Evolutionary conservation across 1,140 invertebrate genomes (phyloP), one percentile per base, ranked within the genome.

Genomic region (Armadillidium nasatum): DNA sequence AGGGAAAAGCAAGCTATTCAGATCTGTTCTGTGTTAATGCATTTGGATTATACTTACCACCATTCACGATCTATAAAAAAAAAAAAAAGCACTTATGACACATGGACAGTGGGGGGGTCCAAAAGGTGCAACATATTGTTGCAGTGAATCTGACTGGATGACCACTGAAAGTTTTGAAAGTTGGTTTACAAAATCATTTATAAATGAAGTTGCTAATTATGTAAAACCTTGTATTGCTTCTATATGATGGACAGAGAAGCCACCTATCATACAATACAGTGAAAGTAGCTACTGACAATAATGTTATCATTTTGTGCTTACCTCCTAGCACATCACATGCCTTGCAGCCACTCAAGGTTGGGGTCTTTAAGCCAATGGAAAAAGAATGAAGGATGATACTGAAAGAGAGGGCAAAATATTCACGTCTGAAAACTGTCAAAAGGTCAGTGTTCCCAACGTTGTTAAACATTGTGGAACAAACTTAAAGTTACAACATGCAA

Each of bases 341-440:
- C 7, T 19, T 70, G 19, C 68, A 70, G 19, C 68, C 68, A 70
- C 68, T 70, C 10, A 19, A 70, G 7, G 68, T 70, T 70, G 68
- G 68, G 19, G 68, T 70, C 7, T 70, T 21, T 19, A 33, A 33
- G 19, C 68, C 68, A 10, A 19, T 70, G 68, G 19, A 70, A 19
- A 70, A 19, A 10, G 19, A 10, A 7, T 70, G 68, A 19, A 70
- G 68, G 19, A 33, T 21, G 19, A 70, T 70, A 21, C 68, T 70
- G 68, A 70, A 70, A 33, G 19, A 70, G 19, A 21, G 68, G 68
- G 11, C 9, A 7, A 19, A 19, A 19, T 7, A 70, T 7, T 70
- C 19, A 70, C 68, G 68, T 11, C 68, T 21, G 19, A 9, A 19
- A 11, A 70, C 7, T 70, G 68, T 70, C 19, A 19, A 33, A 7